Base-by-base conservation (phyloP, 2,888 invertebrate species). In the Plebejus melissa region DNA sequence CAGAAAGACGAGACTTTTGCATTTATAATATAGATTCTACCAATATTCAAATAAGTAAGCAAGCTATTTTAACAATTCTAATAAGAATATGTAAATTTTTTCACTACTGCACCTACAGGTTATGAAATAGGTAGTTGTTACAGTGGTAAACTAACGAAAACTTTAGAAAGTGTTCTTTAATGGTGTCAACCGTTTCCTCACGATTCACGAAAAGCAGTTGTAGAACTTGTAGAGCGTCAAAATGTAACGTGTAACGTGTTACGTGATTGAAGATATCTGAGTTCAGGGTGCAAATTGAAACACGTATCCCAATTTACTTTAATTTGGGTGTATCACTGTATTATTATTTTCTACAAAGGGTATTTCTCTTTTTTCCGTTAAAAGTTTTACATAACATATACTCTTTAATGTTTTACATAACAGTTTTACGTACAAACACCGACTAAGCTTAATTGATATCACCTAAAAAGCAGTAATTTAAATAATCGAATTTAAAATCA, bases 401-500 rank as follows among this genome's bases (percentile, higher is more conserved):
- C 2, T 41, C 41, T 9, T 41, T 0, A 11, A 7, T 46, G 9
- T 46, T 46, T 46, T 9, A 46, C 46, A 41, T 41, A 9, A 46
- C 9, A 46, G 9, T 46, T 9, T n/a, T 58, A 58, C 22, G 58
- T n/a, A 5, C 57, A 41, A 41, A 41, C 58, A 58, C 58, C 22
- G 58, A 11, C 2, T 46, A 58, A 22, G 7, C 22, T 65, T 32
- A 32, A 65, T 65, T 65, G 16, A 65, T 32, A 32, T 65, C 65
- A 32, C 65, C 32, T 13, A 36, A 13, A 5, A 36, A 65, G 60
- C 4, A 32, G 13, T 32, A 13, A 36, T 36, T 65, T 11, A 65
- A 13, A 72, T 54, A 72, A 54, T 72, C 32, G 54, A 72, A 50
- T 28, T 32, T 50, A 54, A 72, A 72, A 50, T 16, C 46, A 54